Evolutionary conservation across 2,797 vertebrate species (phyloP), one percentile per base, ranked within the genome.

Genomic region (Sebastes vulpes): DNA sequence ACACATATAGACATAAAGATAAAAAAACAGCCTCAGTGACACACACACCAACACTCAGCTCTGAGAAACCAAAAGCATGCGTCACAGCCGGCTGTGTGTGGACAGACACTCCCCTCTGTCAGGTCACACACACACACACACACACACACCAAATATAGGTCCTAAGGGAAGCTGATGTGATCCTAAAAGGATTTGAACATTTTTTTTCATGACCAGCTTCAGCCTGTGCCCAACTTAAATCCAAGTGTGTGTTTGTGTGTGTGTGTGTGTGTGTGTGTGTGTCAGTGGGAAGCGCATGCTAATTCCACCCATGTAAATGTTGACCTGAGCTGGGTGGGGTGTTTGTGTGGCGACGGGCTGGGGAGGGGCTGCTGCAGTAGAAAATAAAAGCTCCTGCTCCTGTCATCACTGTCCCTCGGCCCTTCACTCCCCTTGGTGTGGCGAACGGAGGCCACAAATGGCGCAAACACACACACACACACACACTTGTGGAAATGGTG

Each of bases 271-370:
- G 70, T 72, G 71, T 81, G 83, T 65, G 76, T n/a, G 46, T 58
- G 14, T 79, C 68, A 70, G 90, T 82, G 84, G 75, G 84, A 56
- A 79, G 76, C 25, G 67, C 64, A 89, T 88, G 83, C 92, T 93
- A 92, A 91, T 93, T 93, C 85, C 82, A 86, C 86, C 81, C 87
- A 68, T 89, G 91, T 89, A 80, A 92, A 93, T 92, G 93, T 93
- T 92, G 93, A 94, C 88, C 89, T 78, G 92, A 77, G 90, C 78
- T 83, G 90, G 88, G 88, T 81, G 85, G 93, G 83, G 91, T 90
- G 89, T 90, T 85, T 85, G 86, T 93, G 93, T 78, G 90, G 90
- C 67, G 83, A 48, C 67, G 16, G 56, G 48, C 48, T 65, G 77
- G 71, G 82, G 85, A 82, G 84, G 79, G 83, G 84, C 81, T 83